Evolutionary conservation across 2,113 vertebrate species (phyloP).

Genomic region (Dasyornis broadbenti): DNA sequence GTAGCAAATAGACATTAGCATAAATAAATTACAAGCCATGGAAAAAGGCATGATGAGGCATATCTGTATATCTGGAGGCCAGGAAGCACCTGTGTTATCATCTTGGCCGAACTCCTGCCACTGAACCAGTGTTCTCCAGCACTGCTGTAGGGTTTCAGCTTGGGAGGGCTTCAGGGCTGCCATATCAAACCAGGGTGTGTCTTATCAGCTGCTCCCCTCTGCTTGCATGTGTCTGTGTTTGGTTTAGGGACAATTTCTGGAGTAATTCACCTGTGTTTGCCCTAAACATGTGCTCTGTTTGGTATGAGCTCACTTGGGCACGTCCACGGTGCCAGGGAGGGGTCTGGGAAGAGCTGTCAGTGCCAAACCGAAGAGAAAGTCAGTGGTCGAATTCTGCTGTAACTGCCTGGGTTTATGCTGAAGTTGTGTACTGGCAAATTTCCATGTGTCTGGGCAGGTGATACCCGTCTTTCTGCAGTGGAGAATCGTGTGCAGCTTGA

Average conservation of each 20-base stretch:
- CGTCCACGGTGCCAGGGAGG: accelerated
- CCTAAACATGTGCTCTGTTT: accelerated
- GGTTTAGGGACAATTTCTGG: background rate
- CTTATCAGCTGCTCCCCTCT: background rate
- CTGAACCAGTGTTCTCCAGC: accelerated
- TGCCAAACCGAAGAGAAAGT: accelerated
- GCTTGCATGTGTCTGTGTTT: accelerated
- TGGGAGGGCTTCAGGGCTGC: background rate
- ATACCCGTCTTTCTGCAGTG: background rate
- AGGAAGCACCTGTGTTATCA: background rate
- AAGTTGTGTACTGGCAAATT: background rate
- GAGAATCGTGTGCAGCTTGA: background rate
- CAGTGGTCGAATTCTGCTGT: background rate
- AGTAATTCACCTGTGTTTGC: accelerated
- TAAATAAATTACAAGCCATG: background rate
- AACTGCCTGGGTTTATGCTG: background rate
- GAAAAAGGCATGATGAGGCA: background rate
- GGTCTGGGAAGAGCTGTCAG: background rate
- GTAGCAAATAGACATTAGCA: background rate
- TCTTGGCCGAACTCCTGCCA: background rate
- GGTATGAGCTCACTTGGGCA: background rate
- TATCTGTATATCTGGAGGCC: background rate
- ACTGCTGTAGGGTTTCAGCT: background rate
- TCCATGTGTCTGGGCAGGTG: background rate
- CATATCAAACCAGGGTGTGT: accelerated